Evolutionary conservation across 2,888 invertebrate species (phyloP).

Genomic region (Chirona hameri): DNA sequence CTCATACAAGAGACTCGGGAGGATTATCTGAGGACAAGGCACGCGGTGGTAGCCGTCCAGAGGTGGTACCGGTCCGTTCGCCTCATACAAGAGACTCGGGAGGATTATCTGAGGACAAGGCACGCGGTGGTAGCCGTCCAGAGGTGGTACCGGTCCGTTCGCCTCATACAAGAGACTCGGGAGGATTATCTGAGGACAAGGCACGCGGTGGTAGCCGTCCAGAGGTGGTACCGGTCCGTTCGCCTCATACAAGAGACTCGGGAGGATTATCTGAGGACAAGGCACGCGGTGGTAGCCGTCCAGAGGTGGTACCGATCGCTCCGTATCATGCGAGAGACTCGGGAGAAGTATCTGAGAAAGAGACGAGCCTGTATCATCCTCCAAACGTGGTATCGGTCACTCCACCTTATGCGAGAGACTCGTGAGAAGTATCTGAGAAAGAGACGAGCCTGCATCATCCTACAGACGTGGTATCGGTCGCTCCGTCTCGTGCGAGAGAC

Average conservation of each 20-base stretch:
- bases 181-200: not conserved
- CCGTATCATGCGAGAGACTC: not conserved
- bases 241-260: not conserved
- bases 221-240: not conserved
- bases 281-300: not conserved
- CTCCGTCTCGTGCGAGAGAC: not conserved
- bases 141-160: not conserved
- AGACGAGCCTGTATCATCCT: conserved; percentile 1
- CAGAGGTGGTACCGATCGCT: not conserved
- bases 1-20: not conserved
- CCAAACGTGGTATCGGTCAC: not conserved
- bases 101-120: not conserved
- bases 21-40: not conserved
- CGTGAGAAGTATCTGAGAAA: conserved; percentile 7
- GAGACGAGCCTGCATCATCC: not conserved
- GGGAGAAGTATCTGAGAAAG: conserved; percentile 1
- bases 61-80: conserved; percentile 6
- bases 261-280: not conserved
- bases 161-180: not conserved
- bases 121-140: not conserved
- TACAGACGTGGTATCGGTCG: conserved; percentile 31
- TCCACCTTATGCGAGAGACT: not conserved
- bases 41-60: conserved; percentile 27
- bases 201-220: not conserved
- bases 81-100: not conserved